Percentiles rank a stretch among this genome's conserved stretches.
These are phyloP conservation scores for Neomonachus schauinslandi DNA, from an alignment of 2,113 vertebrate genomes.

Conservation along the genomic window DNA sequence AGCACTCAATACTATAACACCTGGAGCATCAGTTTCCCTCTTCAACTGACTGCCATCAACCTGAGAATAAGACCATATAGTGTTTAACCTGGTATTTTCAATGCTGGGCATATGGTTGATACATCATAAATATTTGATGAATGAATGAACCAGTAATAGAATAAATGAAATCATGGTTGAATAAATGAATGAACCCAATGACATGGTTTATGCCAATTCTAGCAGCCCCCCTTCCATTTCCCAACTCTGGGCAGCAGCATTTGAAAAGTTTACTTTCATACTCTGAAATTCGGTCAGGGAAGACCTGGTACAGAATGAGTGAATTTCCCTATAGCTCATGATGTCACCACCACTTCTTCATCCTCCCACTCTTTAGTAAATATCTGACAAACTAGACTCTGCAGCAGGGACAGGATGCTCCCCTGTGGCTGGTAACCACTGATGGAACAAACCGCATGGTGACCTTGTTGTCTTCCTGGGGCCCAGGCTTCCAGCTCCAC, in stretches of 20 bases:
- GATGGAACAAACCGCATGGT: accelerated
- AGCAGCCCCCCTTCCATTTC: neutral
- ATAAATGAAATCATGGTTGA: neutral
- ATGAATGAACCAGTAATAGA: neutral
- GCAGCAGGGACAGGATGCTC: neutral
- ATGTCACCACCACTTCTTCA: neutral
- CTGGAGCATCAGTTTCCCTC: neutral
- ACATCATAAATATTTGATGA: neutral
- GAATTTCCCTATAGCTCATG: neutral
- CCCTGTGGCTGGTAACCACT: neutral
- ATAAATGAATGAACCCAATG: neutral
- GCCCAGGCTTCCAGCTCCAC: neutral
- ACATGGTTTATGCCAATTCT: neutral
- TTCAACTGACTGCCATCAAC: neutral
- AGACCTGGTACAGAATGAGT: neutral
- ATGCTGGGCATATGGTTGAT: neutral
- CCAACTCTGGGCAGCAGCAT: neutral
- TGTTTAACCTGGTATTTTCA: neutral
- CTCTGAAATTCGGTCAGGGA: neutral
- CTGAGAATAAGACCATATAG: neutral
- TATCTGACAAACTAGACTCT: too few relatives aligned
- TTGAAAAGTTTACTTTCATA: neutral
- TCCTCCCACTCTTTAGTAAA: neutral
- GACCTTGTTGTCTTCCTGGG: neutral
- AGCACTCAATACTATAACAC: neutral